Conservation (phyloP, 2,797 vertebrate genomes). For the Argentina silus region DNA sequence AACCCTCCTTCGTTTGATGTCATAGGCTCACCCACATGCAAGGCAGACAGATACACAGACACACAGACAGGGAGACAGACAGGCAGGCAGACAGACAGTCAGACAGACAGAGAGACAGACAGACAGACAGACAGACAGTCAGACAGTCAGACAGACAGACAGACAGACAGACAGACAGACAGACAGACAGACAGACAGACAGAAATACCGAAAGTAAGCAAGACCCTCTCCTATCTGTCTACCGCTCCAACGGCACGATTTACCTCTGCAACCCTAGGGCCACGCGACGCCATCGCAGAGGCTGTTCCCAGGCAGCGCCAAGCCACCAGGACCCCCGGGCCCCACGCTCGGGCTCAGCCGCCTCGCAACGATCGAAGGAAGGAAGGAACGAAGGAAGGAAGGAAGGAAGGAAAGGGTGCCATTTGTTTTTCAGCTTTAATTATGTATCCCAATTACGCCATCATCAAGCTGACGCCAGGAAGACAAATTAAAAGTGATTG, state of each 20-base stretch:
- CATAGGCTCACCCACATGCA: neutral
- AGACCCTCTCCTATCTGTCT: constrained; percentile 1
- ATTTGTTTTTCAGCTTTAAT: constrained; percentile 76
- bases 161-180: neutral
- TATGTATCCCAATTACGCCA: constrained; percentile 77
- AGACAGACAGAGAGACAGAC: neutral
- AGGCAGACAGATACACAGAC: too few relatives aligned
- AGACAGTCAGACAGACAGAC: neutral
- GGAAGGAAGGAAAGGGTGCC: constrained; percentile 52
- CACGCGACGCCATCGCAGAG: constrained; percentile 22
- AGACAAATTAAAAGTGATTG: constrained; percentile 76
- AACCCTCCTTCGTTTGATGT: neutral
- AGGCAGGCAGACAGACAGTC: too few relatives aligned
- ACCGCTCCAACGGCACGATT: neutral
- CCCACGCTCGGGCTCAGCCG: constrained; percentile 30
- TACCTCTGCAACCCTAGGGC: neutral
- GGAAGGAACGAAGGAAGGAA: too few relatives aligned
- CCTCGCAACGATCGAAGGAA: constrained; percentile 41
- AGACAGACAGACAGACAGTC: neutral
- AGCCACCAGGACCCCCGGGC: constrained; percentile 63
- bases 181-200: neutral
- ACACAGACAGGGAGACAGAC: too few relatives aligned
- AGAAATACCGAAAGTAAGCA: neutral
- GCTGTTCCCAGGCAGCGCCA: constrained; percentile 38
- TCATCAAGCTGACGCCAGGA: constrained; percentile 64